These are phyloP conservation scores for Todus mexicanus DNA, from an alignment of 2,797 vertebrate genomes.

Conservation along the genomic window DNA sequence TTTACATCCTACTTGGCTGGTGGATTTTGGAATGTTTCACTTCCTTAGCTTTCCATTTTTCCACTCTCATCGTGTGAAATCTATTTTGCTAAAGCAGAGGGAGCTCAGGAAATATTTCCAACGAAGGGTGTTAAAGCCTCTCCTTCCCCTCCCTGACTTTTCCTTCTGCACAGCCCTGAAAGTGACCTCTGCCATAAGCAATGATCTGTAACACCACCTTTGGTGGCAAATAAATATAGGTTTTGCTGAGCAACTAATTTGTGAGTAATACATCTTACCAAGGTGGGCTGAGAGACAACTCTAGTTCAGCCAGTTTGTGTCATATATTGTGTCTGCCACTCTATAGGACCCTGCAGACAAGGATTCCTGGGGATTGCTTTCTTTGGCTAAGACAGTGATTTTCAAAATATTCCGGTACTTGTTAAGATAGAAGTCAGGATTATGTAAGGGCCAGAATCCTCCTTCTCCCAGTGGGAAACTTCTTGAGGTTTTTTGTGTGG, in stretches of 20 bases:
- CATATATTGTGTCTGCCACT: background rate
- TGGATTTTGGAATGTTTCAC: background rate
- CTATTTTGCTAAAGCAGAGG: background rate
- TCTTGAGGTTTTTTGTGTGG: background rate
- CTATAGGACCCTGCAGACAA: background rate
- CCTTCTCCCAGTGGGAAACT: background rate
- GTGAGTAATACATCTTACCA: background rate
- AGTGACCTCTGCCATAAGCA: background rate
- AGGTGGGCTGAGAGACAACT: background rate
- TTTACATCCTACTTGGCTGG: background rate
- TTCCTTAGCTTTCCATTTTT: constrained; percentile 17
- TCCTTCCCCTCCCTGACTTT: background rate
- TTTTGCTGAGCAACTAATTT: background rate
- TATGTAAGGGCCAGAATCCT: background rate
- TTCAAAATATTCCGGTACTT: background rate
- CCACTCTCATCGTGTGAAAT: background rate
- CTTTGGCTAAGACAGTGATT: background rate
- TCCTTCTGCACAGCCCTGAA: background rate
- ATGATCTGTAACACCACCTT: background rate
- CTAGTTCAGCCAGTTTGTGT: background rate
- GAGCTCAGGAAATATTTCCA: background rate
- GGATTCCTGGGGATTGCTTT: background rate
- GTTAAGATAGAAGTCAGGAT: background rate
- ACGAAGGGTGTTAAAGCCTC: background rate
- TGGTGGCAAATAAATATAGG: background rate